These are phyloP conservation scores for Alloscopus bannaensis DNA, from an alignment of 2,888 invertebrate species.

Conservation along the genomic window DNA sequence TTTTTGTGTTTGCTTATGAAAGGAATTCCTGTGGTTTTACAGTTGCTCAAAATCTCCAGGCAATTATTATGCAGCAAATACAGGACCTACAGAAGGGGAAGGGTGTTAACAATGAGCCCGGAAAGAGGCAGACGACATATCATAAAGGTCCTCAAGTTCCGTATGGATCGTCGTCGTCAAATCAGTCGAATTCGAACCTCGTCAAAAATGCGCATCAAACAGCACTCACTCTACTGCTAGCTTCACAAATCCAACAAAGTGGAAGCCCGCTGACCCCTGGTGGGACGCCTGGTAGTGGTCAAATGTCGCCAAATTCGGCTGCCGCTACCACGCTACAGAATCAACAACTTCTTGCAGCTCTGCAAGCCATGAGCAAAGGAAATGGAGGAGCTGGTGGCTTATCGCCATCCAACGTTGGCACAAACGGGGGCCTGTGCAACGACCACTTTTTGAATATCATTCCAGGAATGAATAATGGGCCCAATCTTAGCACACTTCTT, in stretches of 20 bases:
- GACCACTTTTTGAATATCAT: slow-evolving; percentile 71
- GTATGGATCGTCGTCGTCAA: slow-evolving; percentile 54
- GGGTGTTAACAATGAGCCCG: slow-evolving; percentile 55
- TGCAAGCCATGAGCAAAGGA: slow-evolving; percentile 74
- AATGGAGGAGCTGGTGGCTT: slow-evolving; percentile 51
- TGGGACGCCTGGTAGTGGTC: slow-evolving; percentile 61
- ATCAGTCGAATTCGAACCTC: slow-evolving; percentile 60
- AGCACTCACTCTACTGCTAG: slow-evolving; percentile 74
- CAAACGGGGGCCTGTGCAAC: slow-evolving; percentile 38
- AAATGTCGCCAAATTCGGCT: slow-evolving; percentile 69
- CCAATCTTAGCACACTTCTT: slow-evolving; percentile 70
- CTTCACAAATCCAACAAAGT: slow-evolving; percentile 74
- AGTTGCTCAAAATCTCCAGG: slow-evolving; percentile 76
- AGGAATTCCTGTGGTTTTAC: slow-evolving; percentile 52
- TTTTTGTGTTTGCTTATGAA: slow-evolving; percentile 19
- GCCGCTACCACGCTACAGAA: slow-evolving; percentile 69
- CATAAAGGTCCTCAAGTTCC: slow-evolving; percentile 66
- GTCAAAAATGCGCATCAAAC: slow-evolving; percentile 74
- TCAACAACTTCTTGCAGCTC: slow-evolving; percentile 74
- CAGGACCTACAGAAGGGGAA: slow-evolving; percentile 75
- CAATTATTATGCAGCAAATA: slow-evolving; percentile 76
- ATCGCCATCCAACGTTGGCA: slow-evolving; percentile 20
- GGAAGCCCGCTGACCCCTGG: slow-evolving; percentile 32
- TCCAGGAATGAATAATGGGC: slow-evolving; percentile 70
- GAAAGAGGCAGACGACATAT: slow-evolving; percentile 68